phyloP scores from a whole-genome alignment of 2,797 vertebrate genomes.

The Dryobates pubescens region DNA sequence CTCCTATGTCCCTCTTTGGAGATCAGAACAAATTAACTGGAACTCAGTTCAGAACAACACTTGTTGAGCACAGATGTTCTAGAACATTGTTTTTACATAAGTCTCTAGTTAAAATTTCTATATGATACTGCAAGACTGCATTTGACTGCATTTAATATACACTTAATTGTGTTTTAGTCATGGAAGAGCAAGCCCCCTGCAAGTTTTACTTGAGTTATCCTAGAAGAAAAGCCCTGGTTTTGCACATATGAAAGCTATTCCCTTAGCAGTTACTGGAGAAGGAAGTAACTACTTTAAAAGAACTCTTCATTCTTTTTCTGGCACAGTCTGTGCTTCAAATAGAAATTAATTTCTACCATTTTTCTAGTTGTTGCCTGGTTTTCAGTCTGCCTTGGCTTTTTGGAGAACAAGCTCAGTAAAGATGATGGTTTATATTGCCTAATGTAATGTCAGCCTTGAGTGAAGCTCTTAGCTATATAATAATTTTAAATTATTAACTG shows the following conservation, averaged over 20 bases:
- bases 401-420: not conserved
- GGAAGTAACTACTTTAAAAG: not conserved
- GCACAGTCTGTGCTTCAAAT: not conserved
- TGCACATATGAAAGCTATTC: not conserved
- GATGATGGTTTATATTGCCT: not conserved
- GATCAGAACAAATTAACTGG: not conserved
- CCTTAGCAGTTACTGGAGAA: not conserved
- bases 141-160: not conserved
- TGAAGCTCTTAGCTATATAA: not conserved
- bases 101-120: not conserved
- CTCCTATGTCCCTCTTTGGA: not conserved
- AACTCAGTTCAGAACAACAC: not conserved
- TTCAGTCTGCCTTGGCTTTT: not conserved
- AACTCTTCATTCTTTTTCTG: not conserved
- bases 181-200: not conserved
- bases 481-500: conserved; percentile 22
- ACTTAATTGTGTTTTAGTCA: not conserved
- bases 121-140: not conserved
- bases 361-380: conserved; percentile 1
- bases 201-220: not conserved
- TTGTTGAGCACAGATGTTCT: not conserved
- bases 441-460: not conserved
- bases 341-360: conserved; percentile 8
- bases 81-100: not conserved
- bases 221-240: not conserved